Conservation (phyloP, 2,113 vertebrate genomes). For the Geothlypis trichas region DNA sequence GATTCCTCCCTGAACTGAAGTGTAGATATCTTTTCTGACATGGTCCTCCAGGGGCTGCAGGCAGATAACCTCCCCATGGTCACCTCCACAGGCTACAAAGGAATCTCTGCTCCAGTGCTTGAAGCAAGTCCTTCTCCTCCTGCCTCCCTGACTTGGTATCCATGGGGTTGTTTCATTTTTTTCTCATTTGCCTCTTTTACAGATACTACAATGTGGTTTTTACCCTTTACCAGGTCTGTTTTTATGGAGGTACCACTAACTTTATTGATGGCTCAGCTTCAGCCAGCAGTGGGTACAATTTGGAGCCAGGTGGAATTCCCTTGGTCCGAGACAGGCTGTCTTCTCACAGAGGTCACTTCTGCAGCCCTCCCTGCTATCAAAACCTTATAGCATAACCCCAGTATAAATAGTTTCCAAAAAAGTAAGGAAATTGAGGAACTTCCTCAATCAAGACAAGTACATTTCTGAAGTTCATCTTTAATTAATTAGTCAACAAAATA, state of each 20-base stretch:
- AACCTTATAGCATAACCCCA: fast-evolving
- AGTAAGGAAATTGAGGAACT: background rate
- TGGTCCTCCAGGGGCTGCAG: background rate
- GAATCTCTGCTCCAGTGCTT: background rate
- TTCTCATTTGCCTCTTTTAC: background rate
- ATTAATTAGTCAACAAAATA: background rate
- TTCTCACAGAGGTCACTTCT: background rate
- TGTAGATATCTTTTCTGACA: background rate
- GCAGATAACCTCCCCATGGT: background rate
- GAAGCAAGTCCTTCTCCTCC: background rate
- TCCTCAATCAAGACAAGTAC: background rate
- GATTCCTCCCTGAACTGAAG: background rate
- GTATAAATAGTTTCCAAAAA: background rate
- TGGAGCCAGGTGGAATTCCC: background rate
- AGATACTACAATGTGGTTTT: background rate
- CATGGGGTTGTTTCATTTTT: background rate
- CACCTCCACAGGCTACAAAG: background rate
- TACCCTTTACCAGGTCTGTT: background rate
- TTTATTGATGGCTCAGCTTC: background rate
- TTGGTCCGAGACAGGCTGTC: background rate
- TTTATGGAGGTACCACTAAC: background rate
- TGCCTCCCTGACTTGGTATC: background rate
- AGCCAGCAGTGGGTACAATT: background rate
- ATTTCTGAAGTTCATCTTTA: background rate
- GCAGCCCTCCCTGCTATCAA: background rate